Evolutionary conservation across 2,113 vertebrate genomes (phyloP), one percentile per base, ranked within the genome.

Genomic region (Eretmochelys imbricata): DNA sequence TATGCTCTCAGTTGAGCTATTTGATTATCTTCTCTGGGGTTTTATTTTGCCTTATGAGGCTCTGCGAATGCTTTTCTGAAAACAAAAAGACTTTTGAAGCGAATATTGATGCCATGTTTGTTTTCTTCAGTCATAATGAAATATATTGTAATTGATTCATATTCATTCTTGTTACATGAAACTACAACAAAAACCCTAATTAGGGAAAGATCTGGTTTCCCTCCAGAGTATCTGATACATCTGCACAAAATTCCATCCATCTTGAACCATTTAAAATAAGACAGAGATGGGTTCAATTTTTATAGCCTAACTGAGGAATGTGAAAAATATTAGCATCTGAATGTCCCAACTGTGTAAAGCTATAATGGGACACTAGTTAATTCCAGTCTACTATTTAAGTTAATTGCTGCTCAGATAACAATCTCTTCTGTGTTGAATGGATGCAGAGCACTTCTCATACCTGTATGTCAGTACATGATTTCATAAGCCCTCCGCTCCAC

Each of bases 41-140:
- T 97, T 95, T 92, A 55, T 85, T 97, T 97, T 93, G 87, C 97
- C 97, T 97, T 96, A 95, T 93, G 96, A 91, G 94, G 96, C 81
- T 89, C 93, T 91, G 65, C 49, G 85, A 97, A 87, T 69, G 87
- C 79, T 72, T 93, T 97, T 97, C 48, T 49, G 93, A 97, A 91
- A 95, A 80, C 25, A 85, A 91, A 54, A 84, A 94, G 90, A 88
- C 89, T 91, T 91, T 89, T 87, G 83, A 96, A 90, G 57, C 62
- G 84, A 80, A 87, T 96, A 96, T 50, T 75, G 93, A 96, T 94
- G 89, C 89, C 80, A 49, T 87, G 62, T 89, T 96, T 97, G 79
- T 91, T 96, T 96, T 93, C 88, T 81, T 95, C 89, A 31, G 0
- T 95, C 82, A 80, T 89, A 84, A 89, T 57, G 91, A 97, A 97